Evolutionary conservation across 1,140 invertebrate genomes (phyloP).

Genomic region (Diorhabda elongata): DNA sequence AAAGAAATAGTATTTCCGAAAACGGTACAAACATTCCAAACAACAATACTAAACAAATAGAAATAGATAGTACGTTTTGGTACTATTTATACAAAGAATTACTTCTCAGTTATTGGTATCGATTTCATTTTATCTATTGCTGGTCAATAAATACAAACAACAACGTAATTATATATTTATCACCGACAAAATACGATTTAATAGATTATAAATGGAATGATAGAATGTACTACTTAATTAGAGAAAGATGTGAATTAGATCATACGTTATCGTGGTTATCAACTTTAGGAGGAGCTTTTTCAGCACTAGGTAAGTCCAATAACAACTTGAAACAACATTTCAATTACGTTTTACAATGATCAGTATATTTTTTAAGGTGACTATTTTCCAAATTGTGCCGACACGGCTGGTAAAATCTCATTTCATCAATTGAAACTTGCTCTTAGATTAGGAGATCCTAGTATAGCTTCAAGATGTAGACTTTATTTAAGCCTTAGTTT

Average conservation of each 20-base stretch:
- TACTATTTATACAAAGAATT: conserved; percentile 38
- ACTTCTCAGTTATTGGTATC: conserved; percentile 25
- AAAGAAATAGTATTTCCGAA: background rate
- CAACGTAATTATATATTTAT: conserved; percentile 43
- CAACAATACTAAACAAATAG: background rate
- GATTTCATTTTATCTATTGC: conserved; percentile 26
- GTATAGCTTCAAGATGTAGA: conserved; percentile 70
- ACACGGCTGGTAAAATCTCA: conserved; percentile 83
- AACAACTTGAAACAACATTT: background rate
- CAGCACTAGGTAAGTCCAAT: conserved; percentile 61
- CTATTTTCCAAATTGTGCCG: conserved; percentile 71
- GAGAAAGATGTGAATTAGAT: conserved; percentile 72
- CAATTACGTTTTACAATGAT: background rate
- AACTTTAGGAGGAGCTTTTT: conserved; percentile 93
- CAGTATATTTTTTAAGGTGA: conserved; percentile 54
- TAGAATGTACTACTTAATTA: conserved; percentile 43
- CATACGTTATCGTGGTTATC: conserved; percentile 90
- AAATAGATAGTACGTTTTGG: conserved; percentile 33
- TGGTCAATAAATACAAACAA: conserved; percentile 5
- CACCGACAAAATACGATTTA: conserved; percentile 56
- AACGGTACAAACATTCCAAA: background rate
- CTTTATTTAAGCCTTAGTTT: conserved; percentile 84
- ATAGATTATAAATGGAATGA: conserved; percentile 61
- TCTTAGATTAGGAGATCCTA: conserved; percentile 73
- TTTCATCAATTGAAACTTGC: conserved; percentile 76